Evolutionary conservation across 37 sponge, comb jelly and placozoan genomes (phyloP), one percentile per base, ranked within the genome.

Genomic region (Ephydatia muelleri): DNA sequence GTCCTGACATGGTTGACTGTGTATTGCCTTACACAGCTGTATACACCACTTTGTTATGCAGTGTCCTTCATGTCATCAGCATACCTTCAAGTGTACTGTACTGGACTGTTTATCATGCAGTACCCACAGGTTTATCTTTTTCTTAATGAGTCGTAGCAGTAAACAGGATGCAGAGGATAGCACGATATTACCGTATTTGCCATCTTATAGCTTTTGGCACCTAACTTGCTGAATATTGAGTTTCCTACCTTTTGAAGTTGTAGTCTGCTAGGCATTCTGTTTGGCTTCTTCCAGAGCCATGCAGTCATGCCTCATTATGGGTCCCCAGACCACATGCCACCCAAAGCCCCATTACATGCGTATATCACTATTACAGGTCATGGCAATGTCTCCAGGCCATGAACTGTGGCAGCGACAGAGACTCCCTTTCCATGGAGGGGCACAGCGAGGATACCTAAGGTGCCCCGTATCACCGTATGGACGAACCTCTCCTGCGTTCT

Each of bases 321-420:
- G 57, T 57, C 57, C 57, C 36, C 82, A 22, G 40, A 43, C 82
- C 30, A 34, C 72, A 71, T 71, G 31, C 34, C 72, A 1, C 70
- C 27, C 70, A 11, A n/a, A n/a, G n/a, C n/a, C n/a, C n/a, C 29
- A 69, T 6, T 69, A 69, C 29, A 69, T 22, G 14, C 19, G 14
- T 21, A n/a, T 49, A 14, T 23, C 74, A 2, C 31, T 13, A 65
- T 1, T 38, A 12, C 64, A 95, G 95, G 92, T 95, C 14, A 89
- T 95, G 32, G 65, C 81, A 23, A 73, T 95, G 87, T 84, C 81
- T 21, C 95, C 95, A 21, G 68, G 40, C 77, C 90, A 95, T 31
- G 37, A 43, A 32, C 68, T 86, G 9, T 95, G 95, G 95, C 38
- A 81, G 79, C 38, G 95, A 27, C 27, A 30, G 13, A 78, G 95